Percentiles rank a stretch among this genome's conserved stretches.
phyloP scores from a whole-genome alignment of 1,140 invertebrate species.

The Akabosia matsudoensis region DNA sequence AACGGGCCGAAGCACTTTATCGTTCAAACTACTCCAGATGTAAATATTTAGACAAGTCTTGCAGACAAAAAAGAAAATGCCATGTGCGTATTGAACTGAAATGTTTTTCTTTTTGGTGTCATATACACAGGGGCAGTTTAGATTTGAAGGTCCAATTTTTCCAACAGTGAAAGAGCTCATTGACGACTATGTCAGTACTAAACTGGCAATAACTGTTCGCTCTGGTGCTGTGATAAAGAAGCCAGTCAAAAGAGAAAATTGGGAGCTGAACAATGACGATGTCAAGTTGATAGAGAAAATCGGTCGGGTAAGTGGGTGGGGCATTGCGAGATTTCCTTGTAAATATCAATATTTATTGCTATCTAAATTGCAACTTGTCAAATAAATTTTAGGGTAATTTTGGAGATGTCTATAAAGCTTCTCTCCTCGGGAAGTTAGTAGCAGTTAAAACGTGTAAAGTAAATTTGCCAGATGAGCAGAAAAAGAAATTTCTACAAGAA shows the following conservation, averaged over 20 bases:
- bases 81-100: too few relatives aligned
- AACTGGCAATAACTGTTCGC: conserved; percentile 80
- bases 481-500: conserved; percentile 92
- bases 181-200: conserved; percentile 76
- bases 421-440: conserved; percentile 77
- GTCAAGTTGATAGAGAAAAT: conserved; percentile 90
- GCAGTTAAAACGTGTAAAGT: conserved; percentile 95
- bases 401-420: conserved; percentile 91
- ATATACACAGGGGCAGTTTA: conserved; percentile 73
- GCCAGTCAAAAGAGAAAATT: conserved; percentile 84
- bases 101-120: conserved; percentile 10
- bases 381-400: conserved; percentile 80
- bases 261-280: conserved; percentile 96
- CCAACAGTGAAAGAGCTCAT: conserved; percentile 89
- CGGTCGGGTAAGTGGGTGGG: conserved; percentile 68
- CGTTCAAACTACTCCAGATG: conserved; percentile 87
- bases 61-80: background rate
- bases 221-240: conserved; percentile 83
- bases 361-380: background rate
- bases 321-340: background rate
- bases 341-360: background rate
- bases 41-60: conserved; percentile 50
- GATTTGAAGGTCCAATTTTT: conserved; percentile 91
- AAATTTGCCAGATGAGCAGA: conserved; percentile 90
- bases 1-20: conserved; percentile 91